phyloP scores from a whole-genome alignment of 2,797 vertebrate species.

The Glossophaga mutica region DNA sequence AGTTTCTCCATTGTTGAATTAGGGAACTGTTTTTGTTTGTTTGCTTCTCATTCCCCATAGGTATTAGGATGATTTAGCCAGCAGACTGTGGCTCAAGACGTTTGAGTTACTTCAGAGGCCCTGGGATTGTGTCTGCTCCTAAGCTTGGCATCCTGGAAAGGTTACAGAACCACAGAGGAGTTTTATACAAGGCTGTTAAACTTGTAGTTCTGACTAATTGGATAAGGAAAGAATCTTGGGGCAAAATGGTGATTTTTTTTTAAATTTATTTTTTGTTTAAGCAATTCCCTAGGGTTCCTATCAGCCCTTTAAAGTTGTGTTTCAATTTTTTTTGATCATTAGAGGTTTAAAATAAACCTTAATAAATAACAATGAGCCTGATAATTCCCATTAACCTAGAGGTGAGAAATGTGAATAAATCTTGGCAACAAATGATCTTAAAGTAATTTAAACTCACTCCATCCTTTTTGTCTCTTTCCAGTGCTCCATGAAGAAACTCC shows the following conservation, averaged over 20 bases:
- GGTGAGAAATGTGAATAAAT: neutral
- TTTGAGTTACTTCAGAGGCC: neutral
- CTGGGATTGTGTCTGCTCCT: neutral
- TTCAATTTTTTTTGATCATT: slow-evolving; percentile 1
- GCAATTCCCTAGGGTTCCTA: neutral
- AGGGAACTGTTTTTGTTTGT: neutral
- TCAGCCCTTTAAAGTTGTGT: neutral
- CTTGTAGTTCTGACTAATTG: neutral
- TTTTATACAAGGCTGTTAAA: neutral
- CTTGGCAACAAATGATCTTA: neutral
- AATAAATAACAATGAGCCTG: neutral
- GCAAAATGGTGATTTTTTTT: neutral
- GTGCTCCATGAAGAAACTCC: slow-evolving; percentile 97
- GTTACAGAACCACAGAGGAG: neutral
- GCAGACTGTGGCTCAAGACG: neutral
- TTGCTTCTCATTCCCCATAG: neutral
- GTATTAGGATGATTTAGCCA: neutral
- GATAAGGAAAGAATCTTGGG: neutral
- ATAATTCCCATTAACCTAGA: neutral
- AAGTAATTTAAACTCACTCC: slow-evolving; percentile 86
- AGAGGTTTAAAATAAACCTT: neutral
- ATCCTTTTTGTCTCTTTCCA: slow-evolving; percentile 98
- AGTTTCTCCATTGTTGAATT: neutral
- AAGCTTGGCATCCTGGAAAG: neutral
- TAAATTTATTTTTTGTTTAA: neutral